Evolutionary conservation across 1,140 invertebrate genomes (phyloP), one percentile per base, ranked within the genome.

Genomic region (Trigoniulus corallinus): DNA sequence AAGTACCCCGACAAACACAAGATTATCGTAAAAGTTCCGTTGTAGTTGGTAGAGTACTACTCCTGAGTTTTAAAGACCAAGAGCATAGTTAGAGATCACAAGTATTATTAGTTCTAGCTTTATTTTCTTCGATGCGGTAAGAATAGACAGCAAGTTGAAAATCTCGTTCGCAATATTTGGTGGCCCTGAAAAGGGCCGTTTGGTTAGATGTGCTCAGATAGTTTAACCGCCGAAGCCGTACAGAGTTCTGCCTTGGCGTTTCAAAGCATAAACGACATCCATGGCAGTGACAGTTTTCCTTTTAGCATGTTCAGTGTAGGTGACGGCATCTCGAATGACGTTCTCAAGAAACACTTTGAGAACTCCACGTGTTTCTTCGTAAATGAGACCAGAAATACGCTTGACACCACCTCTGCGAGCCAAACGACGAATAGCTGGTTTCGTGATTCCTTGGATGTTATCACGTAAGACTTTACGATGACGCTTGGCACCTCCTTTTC

Each of bases 201-300:
- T 52, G 52, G 52, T 53, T 21, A 4, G 24, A 44, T 7, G 42
- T 20, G 7, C 12, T 20, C 42, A 7, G 42, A 44, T 24, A 44
- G 18, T 54, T 67, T 70, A 75, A 58, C 72, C 73, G 34, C 74
- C 75, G 57, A 77, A 77, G 55, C 75, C 72, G 61, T 75, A 76
- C 18, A 76, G 61, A 29, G 73, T 77, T 45, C 81, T 70, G 27
- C 84, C 84, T 69, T 87, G 84, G 45, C 83, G 68, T 65, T 88
- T 88, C 56, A 88, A 67, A 61, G 83, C 83, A 60, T 87, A 87
- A 21, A 88, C 84, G 15, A 88, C 81, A 61, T 88, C 83, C 83
- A 88, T 88, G 47, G 83, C 82, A 10, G 84, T 88, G 34, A 78
- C 73, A 20, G 84, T 88, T 68, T 86, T 88, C 54, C 82, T 69